Evolutionary conservation across 2,113 vertebrate genomes (phyloP).

Genomic region (Microcebus tavaratra): DNA sequence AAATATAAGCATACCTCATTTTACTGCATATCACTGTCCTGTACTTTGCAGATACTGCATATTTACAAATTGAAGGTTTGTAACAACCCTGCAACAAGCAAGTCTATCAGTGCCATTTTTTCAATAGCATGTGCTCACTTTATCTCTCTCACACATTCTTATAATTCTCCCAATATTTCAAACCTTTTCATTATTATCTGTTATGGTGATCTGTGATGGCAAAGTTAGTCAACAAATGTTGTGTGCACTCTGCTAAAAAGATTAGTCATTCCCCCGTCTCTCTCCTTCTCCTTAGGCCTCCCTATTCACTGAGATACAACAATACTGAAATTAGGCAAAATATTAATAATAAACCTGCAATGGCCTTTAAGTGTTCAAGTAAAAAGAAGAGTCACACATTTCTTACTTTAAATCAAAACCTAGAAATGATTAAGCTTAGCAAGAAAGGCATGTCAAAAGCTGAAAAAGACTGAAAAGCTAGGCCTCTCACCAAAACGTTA

Average conservation of each 20-base stretch:
- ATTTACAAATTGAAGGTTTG: background rate
- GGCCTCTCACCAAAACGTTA: background rate
- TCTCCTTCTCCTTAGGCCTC: background rate
- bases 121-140: background rate
- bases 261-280: background rate
- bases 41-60: too few species aligned
- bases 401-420: background rate
- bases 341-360: background rate
- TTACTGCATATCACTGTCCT: background rate
- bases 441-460: background rate
- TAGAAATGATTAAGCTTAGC: background rate
- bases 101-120: background rate
- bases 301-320: background rate
- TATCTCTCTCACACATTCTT: background rate
- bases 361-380: background rate
- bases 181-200: background rate
- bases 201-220: background rate
- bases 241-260: background rate
- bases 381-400: background rate
- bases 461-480: background rate
- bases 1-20: background rate
- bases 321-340: background rate
- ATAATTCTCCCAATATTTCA: background rate
- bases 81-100: background rate
- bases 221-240: background rate